phyloP scores from a whole-genome alignment of 2,113 vertebrate genomes.

The Perca fluviatilis region DNA sequence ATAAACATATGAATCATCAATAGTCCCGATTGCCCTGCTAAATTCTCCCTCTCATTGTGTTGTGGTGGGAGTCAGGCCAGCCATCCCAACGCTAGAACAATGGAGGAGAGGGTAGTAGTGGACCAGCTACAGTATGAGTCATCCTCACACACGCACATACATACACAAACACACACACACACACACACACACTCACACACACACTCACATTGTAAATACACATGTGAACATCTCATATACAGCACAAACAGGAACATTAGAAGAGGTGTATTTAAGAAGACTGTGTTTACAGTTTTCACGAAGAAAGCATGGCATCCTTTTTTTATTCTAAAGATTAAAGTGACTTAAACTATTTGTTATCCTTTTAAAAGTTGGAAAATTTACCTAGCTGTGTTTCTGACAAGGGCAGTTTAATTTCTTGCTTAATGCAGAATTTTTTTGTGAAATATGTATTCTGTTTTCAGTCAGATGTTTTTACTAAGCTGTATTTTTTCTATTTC shows the following conservation, averaged over 20 bases:
- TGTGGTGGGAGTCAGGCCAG: conserved; percentile 62
- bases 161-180: conserved; percentile 6
- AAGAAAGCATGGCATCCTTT: neutral
- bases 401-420: neutral
- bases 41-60: conserved; percentile 82
- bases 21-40: conserved; percentile 71
- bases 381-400: neutral
- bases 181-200: conserved; percentile 18
- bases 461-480: neutral
- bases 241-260: conserved; percentile 33
- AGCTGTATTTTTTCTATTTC: neutral
- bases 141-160: conserved; percentile 56
- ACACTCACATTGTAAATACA: neutral
- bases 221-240: neutral
- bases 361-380: neutral
- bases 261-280: conserved; percentile 3
- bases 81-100: conserved; percentile 80
- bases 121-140: conserved; percentile 58
- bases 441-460: neutral
- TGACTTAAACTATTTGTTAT: neutral
- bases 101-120: conserved; percentile 53
- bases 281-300: neutral
- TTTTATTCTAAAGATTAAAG: neutral
- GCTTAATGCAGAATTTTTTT: neutral
- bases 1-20: conserved; percentile 80